Percentiles rank a stretch among this genome's conserved stretches.
phyloP scores from a whole-genome alignment of 2,888 invertebrate species.

The Microplitis deprimator region DNA sequence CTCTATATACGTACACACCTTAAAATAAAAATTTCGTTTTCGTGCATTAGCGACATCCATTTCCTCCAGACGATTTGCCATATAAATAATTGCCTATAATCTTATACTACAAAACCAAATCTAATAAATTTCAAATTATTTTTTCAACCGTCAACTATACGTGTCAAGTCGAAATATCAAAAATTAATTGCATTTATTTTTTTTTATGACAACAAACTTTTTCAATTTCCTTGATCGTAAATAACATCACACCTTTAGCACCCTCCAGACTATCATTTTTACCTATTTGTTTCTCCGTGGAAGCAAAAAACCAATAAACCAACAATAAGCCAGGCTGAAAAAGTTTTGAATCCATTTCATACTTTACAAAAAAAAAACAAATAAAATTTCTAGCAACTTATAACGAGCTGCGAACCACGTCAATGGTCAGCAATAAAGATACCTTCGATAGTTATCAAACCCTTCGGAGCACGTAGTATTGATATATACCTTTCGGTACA shows the following conservation, averaged over 20 bases:
- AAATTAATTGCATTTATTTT: constrained; percentile 26
- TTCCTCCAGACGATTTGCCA: not conserved
- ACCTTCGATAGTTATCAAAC: not conserved
- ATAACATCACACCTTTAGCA: not conserved
- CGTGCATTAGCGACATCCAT: not conserved
- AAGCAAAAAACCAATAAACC: not conserved
- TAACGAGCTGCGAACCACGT: not conserved
- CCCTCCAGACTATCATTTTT: not conserved
- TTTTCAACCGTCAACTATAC: not conserved
- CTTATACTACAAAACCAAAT: too few relatives aligned
- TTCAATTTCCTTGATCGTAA: constrained; percentile 27
- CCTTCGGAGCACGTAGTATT: constrained; percentile 5
- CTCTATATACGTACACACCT: not conserved
- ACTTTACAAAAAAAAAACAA: not conserved
- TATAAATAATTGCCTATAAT: not conserved
- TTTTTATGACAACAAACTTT: constrained; percentile 19
- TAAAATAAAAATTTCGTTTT: not conserved
- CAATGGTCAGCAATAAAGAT: not conserved
- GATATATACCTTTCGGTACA: not conserved
- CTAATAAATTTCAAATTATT: too few relatives aligned
- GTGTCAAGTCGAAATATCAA: not conserved
- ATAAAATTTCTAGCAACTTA: not conserved
- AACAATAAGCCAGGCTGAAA: not conserved
- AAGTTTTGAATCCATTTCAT: not conserved
- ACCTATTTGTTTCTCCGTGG: not conserved